phyloP scores from a whole-genome alignment of 2,113 vertebrate genomes.

The Fukomys damarensis region DNA sequence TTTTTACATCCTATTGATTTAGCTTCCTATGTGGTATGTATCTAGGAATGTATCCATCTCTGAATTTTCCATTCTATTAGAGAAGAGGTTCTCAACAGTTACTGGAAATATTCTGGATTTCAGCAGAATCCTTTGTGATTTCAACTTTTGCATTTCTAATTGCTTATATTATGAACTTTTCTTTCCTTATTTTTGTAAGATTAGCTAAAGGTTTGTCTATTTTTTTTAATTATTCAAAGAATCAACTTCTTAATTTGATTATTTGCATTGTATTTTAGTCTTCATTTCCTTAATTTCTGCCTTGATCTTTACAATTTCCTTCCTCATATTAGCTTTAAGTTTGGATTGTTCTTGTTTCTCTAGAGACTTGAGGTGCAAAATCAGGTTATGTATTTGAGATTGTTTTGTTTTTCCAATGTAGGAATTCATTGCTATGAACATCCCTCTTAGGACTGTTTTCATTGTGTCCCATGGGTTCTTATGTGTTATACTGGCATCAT shows the following conservation, averaged over 20 bases:
- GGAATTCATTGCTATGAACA: neutral
- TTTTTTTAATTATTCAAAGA: neutral
- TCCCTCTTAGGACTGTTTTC: neutral
- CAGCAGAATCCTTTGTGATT: neutral
- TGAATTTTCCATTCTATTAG: neutral
- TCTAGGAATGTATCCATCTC: neutral
- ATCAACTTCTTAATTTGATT: neutral
- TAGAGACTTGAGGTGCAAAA: neutral
- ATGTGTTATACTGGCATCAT: neutral
- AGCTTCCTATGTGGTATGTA: neutral
- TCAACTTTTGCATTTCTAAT: neutral
- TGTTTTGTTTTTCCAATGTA: neutral
- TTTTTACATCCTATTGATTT: neutral
- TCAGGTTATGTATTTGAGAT: neutral
- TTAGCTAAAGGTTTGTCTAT: neutral
- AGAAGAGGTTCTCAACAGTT: neutral
- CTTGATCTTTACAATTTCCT: neutral
- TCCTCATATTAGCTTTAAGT: neutral
- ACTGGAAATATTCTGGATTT: neutral
- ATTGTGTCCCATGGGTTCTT: neutral
- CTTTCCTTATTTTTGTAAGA: neutral
- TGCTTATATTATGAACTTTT: neutral
- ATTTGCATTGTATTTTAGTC: neutral
- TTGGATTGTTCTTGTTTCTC: neutral
- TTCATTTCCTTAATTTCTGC: neutral